Base-by-base conservation (phyloP, 2,888 invertebrate species). In the Cyclophora albipunctata region DNA sequence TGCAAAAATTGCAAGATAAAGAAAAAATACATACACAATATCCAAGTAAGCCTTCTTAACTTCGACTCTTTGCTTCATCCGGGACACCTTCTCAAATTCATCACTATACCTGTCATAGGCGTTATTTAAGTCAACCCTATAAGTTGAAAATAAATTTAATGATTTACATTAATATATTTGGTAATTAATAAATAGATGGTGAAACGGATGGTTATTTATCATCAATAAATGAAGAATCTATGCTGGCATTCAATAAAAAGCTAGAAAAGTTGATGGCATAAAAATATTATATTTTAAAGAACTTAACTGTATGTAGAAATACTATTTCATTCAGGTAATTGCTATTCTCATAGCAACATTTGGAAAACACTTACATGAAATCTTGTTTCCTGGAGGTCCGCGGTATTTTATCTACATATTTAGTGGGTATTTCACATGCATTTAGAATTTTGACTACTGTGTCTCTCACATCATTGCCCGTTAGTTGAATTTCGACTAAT, bases 381-480 rank as follows among this genome's bases (percentile, higher is more conserved):
- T 71, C 68, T 42, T 54, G 53, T 60, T 65, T 71, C 55, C 56
- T 72, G 54, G 61, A 63, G 64, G 66, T 78, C 53, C 76, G 78
- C 44, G 90, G 88, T 68, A 95, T 92, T 76, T 91, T 93, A 73
- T 96, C 95, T 4, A 97, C 90, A 82, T 95, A 96, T 44, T 94
- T 93, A n/a, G 97, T 96, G 3, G 97, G 92, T 55, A 98, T 90
- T 73, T 95, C 92, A 81, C 96, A 97, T 37, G 94, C 92, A 73
- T 92, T 92, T 54, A 98, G 85, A 58, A 98, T 81, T 71, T 92
- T 93, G 5, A 93, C 89, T 42, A 97, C 92, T 4, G 93, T 92
- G 64, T 93, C 92, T 52, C 93, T 90, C 46, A 96, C 84, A 80
- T 93, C 84, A 80, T 93, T 91, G 55, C 93, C 92, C 52, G 91